Conservation (phyloP, 2,113 vertebrate species). For the Boleophthalmus pectinirostris region DNA sequence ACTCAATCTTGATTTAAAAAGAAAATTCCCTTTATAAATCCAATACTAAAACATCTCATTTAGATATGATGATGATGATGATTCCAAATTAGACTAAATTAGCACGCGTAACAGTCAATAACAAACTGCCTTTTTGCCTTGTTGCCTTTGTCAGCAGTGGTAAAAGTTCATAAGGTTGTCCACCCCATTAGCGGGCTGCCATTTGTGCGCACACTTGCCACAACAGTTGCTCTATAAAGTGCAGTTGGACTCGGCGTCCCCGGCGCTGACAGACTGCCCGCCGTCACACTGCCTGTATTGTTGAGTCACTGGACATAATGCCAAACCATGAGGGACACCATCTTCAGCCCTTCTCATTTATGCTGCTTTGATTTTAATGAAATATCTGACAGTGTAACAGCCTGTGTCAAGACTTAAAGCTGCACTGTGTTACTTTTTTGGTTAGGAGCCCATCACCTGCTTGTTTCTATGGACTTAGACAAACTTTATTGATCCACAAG, state of each 20-base stretch:
- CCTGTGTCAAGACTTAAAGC: background rate
- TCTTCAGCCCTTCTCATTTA: constrained; percentile 9
- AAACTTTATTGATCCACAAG: too few relatives aligned
- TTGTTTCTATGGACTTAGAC: too few relatives aligned
- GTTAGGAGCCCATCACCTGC: too few relatives aligned
- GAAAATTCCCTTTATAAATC: too few relatives aligned
- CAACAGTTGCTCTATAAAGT: constrained; percentile 43
- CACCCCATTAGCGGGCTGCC: constrained; percentile 25
- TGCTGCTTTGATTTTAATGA: background rate
- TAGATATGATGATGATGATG: too few relatives aligned
- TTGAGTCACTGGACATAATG: constrained; percentile 14
- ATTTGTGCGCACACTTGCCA: constrained; percentile 36
- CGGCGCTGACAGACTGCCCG: constrained; percentile 15
- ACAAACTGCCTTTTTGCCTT: background rate
- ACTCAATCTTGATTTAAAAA: too few relatives aligned
- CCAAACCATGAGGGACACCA: background rate
- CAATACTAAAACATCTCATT: too few relatives aligned
- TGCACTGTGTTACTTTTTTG: too few relatives aligned
- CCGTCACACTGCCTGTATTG: constrained; percentile 26
- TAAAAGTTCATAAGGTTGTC: constrained; percentile 25
- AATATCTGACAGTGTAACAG: background rate
- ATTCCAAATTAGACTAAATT: too few relatives aligned
- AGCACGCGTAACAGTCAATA: too few relatives aligned
- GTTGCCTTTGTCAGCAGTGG: background rate
- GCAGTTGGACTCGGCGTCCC: constrained; percentile 22